Evolutionary conservation across 2,797 vertebrate genomes (phyloP), one percentile per base, ranked within the genome.

Genomic region (Podarcis siculus): DNA sequence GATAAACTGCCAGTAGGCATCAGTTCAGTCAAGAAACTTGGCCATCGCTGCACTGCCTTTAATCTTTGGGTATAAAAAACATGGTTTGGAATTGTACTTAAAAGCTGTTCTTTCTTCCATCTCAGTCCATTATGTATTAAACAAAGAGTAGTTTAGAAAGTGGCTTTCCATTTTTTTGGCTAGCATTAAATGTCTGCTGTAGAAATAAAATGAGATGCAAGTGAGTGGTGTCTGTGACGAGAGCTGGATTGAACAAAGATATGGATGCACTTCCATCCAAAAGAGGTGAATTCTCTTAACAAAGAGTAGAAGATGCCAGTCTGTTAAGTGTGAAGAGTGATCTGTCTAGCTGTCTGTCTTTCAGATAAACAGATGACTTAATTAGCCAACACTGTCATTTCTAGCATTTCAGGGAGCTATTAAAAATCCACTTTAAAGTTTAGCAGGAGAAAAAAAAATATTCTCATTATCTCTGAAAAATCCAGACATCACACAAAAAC

Each of bases 341-440:
- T 69, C 78, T 61, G 61, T 89, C n/a, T 12, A 85, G 39, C 73
- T 32, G 25, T 35, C 66, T 91, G 0, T 89, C 45, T 17, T 25
- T 77, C 66, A 79, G 84, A 81, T 83, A 88, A 91, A 67, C 15
- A 86, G 25, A 35, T 23, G 23, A 35, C 42, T 88, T 91, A 75
- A 76, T 64, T 90, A 42, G 35, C 27, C 13, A 4, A 2, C 39
- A 66, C 27, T 73, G 64, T 69, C n/a, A 30, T 30, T 83, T 73
- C 69, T 80, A 30, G 86, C 0, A 0, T 72, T 90, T 66, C 17
- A 61, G 9, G 19, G 55, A 6, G 1, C 7, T 83, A 85, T 67
- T 93, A 79, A 86, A 75, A 91, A 91, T 86, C 86, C 32, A 82
- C 35, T 37, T 91, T 90, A 55, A 94, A 82, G 80, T 75, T 55